Conservation (phyloP, 2,113 vertebrate genomes). For the Ammodytes marinus region DNA sequence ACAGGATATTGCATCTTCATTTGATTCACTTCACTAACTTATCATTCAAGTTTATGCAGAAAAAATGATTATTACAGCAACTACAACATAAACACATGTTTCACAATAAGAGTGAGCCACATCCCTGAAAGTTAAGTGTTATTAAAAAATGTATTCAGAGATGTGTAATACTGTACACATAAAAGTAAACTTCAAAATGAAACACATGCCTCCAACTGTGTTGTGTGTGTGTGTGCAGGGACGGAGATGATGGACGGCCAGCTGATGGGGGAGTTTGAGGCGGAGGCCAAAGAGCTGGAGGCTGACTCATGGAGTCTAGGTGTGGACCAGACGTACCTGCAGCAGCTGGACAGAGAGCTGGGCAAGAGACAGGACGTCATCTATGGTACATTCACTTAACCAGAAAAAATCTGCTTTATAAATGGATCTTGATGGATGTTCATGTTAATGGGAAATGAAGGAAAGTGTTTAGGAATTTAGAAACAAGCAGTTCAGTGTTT, state of each 20-base stretch:
- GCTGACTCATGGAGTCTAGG: constrained; percentile 95
- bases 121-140: background rate
- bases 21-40: background rate
- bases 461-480: background rate
- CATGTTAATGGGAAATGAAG: background rate
- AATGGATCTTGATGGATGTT: background rate
- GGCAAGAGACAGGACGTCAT: constrained; percentile 97
- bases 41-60: background rate
- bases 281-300: constrained; percentile 92
- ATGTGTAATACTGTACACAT: background rate
- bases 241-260: constrained; percentile 97
- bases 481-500: background rate
- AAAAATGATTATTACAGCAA: background rate
- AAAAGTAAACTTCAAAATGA: background rate
- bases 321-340: constrained; percentile 91
- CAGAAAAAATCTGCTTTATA: background rate
- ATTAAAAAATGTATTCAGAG: background rate
- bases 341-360: constrained; percentile 91
- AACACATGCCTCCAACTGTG: background rate
- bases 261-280: constrained; percentile 96
- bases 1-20: background rate
- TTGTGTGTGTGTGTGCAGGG: constrained; percentile 81
- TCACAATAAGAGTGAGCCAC: background rate
- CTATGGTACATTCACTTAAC: constrained; percentile 85
- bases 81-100: background rate